Conservation (phyloP, 2,888 invertebrate species). For the Lordiphosa fenestrarum region DNA sequence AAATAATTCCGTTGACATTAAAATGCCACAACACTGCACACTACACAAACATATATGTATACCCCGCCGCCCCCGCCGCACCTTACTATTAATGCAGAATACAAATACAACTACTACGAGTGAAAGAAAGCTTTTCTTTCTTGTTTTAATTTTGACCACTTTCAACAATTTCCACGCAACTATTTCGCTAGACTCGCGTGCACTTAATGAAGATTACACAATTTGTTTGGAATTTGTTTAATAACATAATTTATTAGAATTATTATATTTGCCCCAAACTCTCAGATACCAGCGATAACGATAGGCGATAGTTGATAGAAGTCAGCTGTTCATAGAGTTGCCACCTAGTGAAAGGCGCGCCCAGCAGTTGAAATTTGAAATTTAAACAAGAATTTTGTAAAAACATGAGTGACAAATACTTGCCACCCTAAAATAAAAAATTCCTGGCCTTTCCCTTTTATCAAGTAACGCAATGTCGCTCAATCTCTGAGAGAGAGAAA, state of each 20-base stretch:
- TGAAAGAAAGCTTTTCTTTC: constrained; percentile 10
- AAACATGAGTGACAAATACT: too few relatives aligned
- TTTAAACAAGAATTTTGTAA: too few relatives aligned
- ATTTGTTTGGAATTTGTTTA: too few relatives aligned
- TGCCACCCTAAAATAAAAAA: too few relatives aligned
- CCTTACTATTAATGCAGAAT: constrained; percentile 28
- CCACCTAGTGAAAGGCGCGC: neutral
- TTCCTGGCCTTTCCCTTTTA: constrained; percentile 3
- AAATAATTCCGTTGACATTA: constrained; percentile 55
- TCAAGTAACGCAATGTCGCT: too few relatives aligned
- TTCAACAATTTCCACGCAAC: neutral
- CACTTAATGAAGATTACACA: neutral
- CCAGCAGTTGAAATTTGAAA: neutral
- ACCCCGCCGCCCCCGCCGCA: constrained; percentile 9
- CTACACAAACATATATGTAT: constrained; percentile 30
- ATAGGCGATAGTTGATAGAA: constrained; percentile 8
- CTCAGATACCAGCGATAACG: neutral
- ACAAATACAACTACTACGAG: constrained; percentile 18
- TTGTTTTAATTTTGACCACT: constrained; percentile 3
- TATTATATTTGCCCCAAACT: constrained; percentile 8
- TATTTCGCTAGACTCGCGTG: neutral
- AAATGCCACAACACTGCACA: constrained; percentile 50
- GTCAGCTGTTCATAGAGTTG: constrained; percentile 21
- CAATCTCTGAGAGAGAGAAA: too few relatives aligned
- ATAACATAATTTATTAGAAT: too few relatives aligned